Conservation (phyloP, 2,888 invertebrate species). For the Calliopum simillimum region DNA sequence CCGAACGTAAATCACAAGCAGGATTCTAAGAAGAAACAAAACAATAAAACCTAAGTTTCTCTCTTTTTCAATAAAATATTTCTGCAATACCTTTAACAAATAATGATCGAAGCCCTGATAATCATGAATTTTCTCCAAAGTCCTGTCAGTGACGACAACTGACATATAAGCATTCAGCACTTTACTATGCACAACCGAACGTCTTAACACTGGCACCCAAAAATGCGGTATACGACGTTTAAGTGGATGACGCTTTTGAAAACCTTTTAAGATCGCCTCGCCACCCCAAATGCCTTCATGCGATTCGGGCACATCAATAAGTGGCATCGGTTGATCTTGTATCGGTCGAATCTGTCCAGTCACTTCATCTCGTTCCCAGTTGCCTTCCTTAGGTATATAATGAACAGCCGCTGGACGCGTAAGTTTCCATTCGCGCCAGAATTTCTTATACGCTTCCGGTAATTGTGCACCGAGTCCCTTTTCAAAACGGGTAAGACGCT, state of each 20-base stretch:
- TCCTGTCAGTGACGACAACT: conserved; percentile 85
- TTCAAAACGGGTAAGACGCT: conserved; percentile 71
- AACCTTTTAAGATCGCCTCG: conserved; percentile 92
- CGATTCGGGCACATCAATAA: conserved; percentile 82
- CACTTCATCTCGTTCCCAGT: conserved; percentile 78
- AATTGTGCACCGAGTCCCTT: conserved; percentile 76
- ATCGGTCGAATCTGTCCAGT: conserved; percentile 80
- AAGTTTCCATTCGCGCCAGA: conserved; percentile 86
- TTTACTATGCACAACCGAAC: conserved; percentile 89
- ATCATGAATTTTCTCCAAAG: conserved; percentile 86
- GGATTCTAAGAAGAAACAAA: conserved; percentile 74
- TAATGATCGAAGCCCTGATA: conserved; percentile 96
- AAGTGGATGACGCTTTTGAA: conserved; percentile 73
- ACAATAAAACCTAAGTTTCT: neutral
- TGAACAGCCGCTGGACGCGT: conserved; percentile 74
- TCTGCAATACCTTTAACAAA: conserved; percentile 77
- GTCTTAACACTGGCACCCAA: conserved; percentile 87
- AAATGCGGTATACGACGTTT: conserved; percentile 81
- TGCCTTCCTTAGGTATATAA: conserved; percentile 79
- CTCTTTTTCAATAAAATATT: too few species aligned
- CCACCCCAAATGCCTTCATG: conserved; percentile 96
- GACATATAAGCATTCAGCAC: conserved; percentile 87
- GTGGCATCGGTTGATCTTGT: conserved; percentile 81
- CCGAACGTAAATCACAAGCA: conserved; percentile 90
- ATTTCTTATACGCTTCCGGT: conserved; percentile 86